Percentiles rank a stretch among this genome's conserved stretches.
phyloP scores from a whole-genome alignment of 2,113 vertebrate genomes.

The Leptocoma aspasia region DNA sequence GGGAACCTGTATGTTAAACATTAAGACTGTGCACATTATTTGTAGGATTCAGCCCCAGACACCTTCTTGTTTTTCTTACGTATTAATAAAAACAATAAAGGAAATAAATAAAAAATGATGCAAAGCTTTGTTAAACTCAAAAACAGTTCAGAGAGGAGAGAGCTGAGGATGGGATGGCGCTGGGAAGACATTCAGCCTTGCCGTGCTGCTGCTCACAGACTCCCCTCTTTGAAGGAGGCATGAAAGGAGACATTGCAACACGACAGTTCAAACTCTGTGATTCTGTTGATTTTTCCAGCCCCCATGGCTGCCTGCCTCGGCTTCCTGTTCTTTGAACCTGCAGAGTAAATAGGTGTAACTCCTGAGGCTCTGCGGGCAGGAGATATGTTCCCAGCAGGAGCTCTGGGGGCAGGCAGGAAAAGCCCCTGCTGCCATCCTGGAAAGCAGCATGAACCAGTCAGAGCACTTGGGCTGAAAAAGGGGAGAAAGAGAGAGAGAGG shows the following conservation, averaged over 20 bases:
- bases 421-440: neutral
- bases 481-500: neutral
- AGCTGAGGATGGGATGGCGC: neutral
- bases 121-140: neutral
- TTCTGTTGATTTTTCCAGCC: constrained; percentile 25
- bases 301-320: neutral
- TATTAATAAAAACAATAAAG: neutral
- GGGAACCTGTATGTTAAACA: neutral
- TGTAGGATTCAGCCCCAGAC: neutral
- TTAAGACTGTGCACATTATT: neutral
- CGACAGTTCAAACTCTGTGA: neutral
- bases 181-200: neutral
- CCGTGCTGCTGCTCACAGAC: neutral
- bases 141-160: neutral
- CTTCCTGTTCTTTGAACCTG: neutral
- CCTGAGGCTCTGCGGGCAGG: neutral
- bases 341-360: neutral
- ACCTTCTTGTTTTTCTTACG: neutral
- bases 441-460: neutral
- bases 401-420: neutral
- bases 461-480: neutral
- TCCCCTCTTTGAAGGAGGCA: neutral
- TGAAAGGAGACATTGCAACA: neutral
- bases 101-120: neutral
- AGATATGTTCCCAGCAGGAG: neutral